Evolutionary conservation across 35 echinoderm and acorn worm genomes (phyloP).

Genomic region (Amphiura filiformis): DNA sequence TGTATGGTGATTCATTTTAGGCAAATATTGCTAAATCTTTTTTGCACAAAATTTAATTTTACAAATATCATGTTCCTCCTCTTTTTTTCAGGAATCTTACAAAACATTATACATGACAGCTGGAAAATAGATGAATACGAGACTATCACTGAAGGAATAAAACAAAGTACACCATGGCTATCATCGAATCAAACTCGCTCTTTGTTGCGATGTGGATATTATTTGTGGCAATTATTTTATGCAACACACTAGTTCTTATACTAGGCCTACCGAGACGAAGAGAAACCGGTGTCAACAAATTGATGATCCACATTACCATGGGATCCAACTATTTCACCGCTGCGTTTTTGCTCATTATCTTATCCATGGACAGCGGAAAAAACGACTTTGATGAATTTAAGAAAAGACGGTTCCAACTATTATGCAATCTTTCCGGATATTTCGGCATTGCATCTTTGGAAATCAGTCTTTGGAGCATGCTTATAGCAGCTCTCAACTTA

Average conservation of each 20-base stretch:
- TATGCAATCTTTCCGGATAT: slow-evolving; percentile 44
- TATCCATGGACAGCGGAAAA: slow-evolving; percentile 18
- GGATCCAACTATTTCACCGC: slow-evolving; percentile 34
- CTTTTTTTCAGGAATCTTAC: background rate
- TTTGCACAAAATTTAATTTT: background rate
- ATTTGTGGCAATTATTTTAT: slow-evolving; percentile 15
- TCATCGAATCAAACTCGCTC: background rate
- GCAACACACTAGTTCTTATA: slow-evolving; percentile 35
- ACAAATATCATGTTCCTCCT: background rate
- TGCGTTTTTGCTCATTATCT: slow-evolving; percentile 21
- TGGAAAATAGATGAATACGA: background rate
- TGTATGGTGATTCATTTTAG: background rate
- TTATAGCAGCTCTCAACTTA: slow-evolving; percentile 41
- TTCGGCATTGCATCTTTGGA: slow-evolving; percentile 19
- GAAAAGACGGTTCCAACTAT: background rate
- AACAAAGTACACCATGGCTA: background rate
- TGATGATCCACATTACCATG: slow-evolving; percentile 29
- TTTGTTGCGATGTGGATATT: slow-evolving; percentile 44
- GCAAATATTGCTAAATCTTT: background rate
- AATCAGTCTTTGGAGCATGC: slow-evolving; percentile 42
- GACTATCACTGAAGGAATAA: background rate
- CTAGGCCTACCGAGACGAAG: slow-evolving; percentile 18
- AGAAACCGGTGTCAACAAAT: slow-evolving; percentile 35
- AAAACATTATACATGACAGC: background rate
- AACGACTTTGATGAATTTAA: background rate